Percentiles rank a stretch among this genome's conserved stretches.
phyloP scores from a whole-genome alignment of 2,888 invertebrate species.

The Eledona agricola region DNA sequence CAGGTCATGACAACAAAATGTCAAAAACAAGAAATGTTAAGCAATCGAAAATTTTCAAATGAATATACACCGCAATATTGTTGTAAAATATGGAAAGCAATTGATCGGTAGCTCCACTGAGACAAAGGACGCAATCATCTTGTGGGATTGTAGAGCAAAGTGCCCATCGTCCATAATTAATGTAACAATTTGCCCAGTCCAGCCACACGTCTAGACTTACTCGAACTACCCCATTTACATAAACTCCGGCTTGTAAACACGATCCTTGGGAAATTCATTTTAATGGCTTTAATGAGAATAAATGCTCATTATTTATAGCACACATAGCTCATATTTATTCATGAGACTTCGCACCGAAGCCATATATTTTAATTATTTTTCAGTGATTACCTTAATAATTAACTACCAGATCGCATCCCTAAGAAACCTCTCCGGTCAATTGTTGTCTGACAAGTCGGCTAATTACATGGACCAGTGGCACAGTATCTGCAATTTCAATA shows the following conservation, averaged over 20 bases:
- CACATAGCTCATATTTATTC: conserved; percentile 34
- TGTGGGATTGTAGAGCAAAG: conserved; percentile 10
- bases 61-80: no score
- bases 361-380: conserved; percentile 38
- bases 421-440: conserved; percentile 7
- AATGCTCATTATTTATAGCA: conserved; percentile 34
- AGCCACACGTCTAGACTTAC: conserved; percentile 20
- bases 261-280: conserved; percentile 22
- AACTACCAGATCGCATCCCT: conserved; percentile 14
- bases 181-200: conserved; percentile 23
- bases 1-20: no score
- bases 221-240: conserved; percentile 12
- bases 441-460: conserved; percentile 4
- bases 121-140: conserved; percentile 10
- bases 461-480: conserved; percentile 1
- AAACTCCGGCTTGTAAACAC: conserved; percentile 17
- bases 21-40: no score
- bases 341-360: conserved; percentile 25
- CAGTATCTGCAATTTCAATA: conserved; percentile 7
- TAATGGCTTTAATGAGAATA: conserved; percentile 33
- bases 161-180: conserved; percentile 26
- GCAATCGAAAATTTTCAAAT: no score
- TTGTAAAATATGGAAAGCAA: no score
- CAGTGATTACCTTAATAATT: conserved; percentile 33
- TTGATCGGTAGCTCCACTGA: no score